Evolutionary conservation across 2,888 invertebrate genomes (phyloP).

Genomic region (Aethes cnicana): DNA sequence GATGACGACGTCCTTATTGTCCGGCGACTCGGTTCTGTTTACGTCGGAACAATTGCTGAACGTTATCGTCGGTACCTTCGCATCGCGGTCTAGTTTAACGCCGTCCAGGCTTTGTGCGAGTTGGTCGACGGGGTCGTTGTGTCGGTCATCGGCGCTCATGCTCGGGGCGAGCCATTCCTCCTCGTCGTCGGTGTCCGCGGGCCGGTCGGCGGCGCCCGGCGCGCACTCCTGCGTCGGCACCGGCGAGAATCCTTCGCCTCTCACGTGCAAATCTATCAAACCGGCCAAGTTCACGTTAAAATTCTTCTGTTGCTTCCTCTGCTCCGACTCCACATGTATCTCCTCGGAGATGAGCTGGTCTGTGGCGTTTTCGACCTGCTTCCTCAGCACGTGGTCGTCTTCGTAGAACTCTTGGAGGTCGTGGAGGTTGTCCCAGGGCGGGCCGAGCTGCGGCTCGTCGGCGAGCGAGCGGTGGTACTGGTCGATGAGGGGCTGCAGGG

Average conservation of each 20-base stretch:
- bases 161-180: slow-evolving; percentile 77
- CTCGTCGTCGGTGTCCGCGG: slow-evolving; percentile 57
- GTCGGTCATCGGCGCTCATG: slow-evolving; percentile 70
- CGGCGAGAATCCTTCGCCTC: slow-evolving; percentile 63
- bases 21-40: slow-evolving; percentile 51
- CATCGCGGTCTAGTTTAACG: slow-evolving; percentile 66
- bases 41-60: slow-evolving; percentile 76
- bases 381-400: slow-evolving; percentile 64
- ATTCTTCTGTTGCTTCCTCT: slow-evolving; percentile 46
- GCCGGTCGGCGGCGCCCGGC: slow-evolving; percentile 57
- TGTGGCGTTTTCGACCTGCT: slow-evolving; percentile 65
- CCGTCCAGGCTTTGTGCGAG: slow-evolving; percentile 62
- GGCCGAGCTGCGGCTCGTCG: slow-evolving; percentile 46
- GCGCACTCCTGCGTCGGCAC: slow-evolving; percentile 52
- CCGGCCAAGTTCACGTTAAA: slow-evolving; percentile 75
- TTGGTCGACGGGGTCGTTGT: slow-evolving; percentile 55
- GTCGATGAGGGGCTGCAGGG: slow-evolving; percentile 69
- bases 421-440: slow-evolving; percentile 67
- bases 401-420: slow-evolving; percentile 78
- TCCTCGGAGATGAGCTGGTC: slow-evolving; percentile 61
- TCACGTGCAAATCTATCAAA: slow-evolving; percentile 63
- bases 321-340: slow-evolving; percentile 46
- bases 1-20: slow-evolving; percentile 64
- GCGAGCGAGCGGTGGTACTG: slow-evolving; percentile 56
- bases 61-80: slow-evolving; percentile 72